These are phyloP conservation scores for Rhodinocichla rosea DNA, from an alignment of 2,113 vertebrate genomes.

Conservation along the genomic window DNA sequence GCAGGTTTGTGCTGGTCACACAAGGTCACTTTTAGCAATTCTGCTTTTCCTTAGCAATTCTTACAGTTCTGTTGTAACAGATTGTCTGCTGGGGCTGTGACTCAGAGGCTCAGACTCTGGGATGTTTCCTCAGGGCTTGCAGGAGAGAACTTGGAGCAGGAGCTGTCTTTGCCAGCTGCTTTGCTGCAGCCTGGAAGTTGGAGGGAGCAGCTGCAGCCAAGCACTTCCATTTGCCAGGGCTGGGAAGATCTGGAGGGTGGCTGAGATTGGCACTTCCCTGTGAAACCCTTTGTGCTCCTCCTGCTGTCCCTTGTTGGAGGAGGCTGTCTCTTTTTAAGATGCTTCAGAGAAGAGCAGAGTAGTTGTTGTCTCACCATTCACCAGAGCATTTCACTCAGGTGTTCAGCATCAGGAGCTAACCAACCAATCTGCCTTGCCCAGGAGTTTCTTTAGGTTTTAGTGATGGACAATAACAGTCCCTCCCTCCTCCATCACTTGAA, in stretches of 20 bases:
- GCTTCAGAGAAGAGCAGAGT: not conserved
- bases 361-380: not conserved
- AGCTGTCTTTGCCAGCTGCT: not conserved
- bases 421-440: not conserved
- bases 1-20: not conserved
- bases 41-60: not conserved
- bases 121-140: not conserved
- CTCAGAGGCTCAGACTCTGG: not conserved
- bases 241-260: not conserved
- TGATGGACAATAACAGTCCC: not conserved
- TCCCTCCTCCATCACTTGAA: not conserved
- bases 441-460: not conserved
- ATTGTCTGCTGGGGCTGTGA: not conserved
- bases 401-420: not conserved
- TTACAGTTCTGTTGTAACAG: not conserved
- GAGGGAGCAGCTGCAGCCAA: not conserved
- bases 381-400: not conserved
- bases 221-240: not conserved
- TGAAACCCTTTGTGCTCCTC: not conserved
- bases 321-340: not conserved
- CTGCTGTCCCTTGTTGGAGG: not conserved
- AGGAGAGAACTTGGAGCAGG: not conserved
- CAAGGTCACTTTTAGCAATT: not conserved
- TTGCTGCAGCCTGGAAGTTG: not conserved
- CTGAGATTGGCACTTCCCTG: not conserved